Conservation (phyloP, 2,797 vertebrate genomes). For the Mallotus villosus region DNA sequence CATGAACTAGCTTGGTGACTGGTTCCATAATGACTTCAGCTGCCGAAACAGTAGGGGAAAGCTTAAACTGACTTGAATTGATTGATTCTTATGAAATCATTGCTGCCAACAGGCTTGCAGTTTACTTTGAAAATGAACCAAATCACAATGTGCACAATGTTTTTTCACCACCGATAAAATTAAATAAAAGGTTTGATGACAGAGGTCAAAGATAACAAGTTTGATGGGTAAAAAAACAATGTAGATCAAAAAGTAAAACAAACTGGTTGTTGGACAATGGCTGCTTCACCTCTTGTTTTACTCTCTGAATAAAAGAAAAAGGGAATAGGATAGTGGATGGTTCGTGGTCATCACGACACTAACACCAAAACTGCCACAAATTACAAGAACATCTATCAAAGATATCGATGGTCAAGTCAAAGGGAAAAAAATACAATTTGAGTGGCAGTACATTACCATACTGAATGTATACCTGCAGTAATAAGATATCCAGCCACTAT, state of each 20-base stretch:
- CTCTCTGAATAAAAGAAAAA: no score
- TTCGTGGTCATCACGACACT: no score
- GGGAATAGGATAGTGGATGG: no score
- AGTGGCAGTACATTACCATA: background rate
- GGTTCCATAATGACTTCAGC: slow-evolving; percentile 20
- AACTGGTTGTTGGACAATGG: no score
- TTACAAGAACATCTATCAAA: background rate
- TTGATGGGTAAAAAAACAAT: no score
- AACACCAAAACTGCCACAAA: slow-evolving; percentile 1
- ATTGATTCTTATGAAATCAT: slow-evolving; percentile 5
- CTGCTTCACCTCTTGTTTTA: no score
- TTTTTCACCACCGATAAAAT: background rate
- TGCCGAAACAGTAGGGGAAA: background rate
- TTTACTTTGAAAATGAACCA: background rate
- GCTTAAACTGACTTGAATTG: background rate
- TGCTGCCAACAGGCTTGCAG: slow-evolving; percentile 2
- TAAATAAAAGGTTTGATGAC: no score
- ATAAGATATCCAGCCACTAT: slow-evolving; percentile 94
- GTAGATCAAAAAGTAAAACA: no score
- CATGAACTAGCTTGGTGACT: background rate
- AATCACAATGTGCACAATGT: background rate
- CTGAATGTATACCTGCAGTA: slow-evolving; percentile 83
- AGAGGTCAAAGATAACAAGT: no score
- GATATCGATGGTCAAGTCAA: no score
- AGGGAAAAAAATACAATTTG: slow-evolving; percentile 1